A percentile compares a stretch with the other conserved stretches of the same genome.
Evolutionary conservation across 2,113 vertebrate species (phyloP).

Genomic region (Albula glossodonta): DNA sequence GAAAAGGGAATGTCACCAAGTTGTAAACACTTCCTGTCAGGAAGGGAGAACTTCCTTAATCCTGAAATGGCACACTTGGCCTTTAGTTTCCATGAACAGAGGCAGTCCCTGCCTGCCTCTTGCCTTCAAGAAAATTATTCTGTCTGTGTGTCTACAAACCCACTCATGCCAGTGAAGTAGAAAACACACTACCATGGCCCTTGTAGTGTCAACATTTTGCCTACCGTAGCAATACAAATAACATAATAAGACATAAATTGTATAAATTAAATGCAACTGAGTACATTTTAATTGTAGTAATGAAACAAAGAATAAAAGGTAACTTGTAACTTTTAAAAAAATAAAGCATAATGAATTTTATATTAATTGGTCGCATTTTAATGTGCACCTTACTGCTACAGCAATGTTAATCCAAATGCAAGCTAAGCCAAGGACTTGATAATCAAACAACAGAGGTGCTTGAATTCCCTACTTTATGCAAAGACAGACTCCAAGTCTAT

Average conservation of each 20-base stretch:
- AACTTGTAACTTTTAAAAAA: background rate
- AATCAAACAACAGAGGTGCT: too few species aligned
- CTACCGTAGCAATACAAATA: background rate
- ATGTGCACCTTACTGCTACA: too few species aligned
- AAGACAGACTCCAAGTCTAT: too few species aligned
- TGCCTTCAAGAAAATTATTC: background rate
- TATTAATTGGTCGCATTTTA: too few species aligned
- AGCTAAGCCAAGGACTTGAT: too few species aligned
- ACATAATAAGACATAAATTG: background rate
- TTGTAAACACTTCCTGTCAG: conserved; percentile 78
- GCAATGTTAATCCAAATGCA: too few species aligned
- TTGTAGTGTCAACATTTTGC: background rate
- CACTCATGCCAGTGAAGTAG: background rate
- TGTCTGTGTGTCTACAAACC: background rate
- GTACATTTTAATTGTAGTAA: background rate
- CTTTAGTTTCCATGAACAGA: conserved; percentile 22
- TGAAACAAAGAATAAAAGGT: background rate
- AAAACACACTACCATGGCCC: background rate
- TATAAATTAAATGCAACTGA: background rate
- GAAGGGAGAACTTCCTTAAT: conserved; percentile 77
- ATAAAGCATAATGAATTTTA: background rate
- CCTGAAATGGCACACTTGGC: conserved; percentile 35
- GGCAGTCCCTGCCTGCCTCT: background rate
- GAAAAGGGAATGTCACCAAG: conserved; percentile 69
- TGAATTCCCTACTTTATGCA: too few species aligned